phyloP scores from a whole-genome alignment of 1,140 invertebrate genomes.

The Listronotus oregonensis region DNA sequence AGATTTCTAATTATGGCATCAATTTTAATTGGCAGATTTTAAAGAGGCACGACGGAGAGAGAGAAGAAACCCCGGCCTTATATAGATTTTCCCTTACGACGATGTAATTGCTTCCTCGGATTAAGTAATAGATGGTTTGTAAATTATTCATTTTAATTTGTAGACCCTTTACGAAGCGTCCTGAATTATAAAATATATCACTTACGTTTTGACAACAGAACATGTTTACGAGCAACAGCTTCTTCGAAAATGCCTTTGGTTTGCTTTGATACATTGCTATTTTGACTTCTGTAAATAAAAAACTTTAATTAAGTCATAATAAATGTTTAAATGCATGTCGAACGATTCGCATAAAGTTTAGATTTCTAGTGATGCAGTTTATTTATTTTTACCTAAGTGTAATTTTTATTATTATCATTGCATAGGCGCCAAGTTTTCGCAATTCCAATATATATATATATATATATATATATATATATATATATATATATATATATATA shows the following conservation, averaged over 20 bases:
- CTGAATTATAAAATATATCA: constrained; percentile 43
- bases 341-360: too few species aligned
- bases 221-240: constrained; percentile 23
- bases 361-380: too few species aligned
- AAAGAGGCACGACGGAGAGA: constrained; percentile 33
- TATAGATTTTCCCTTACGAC: constrained; percentile 49
- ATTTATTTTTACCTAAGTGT: too few species aligned
- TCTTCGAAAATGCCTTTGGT: neutral
- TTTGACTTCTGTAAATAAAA: neutral
- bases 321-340: too few species aligned
- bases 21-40: constrained; percentile 53
- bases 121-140: constrained; percentile 53
- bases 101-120: constrained; percentile 50
- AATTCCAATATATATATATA: too few species aligned
- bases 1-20: constrained; percentile 53
- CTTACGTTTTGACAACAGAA: constrained; percentile 26
- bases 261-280: too few species aligned
- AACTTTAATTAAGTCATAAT: too few species aligned
- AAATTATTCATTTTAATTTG: constrained; percentile 53
- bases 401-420: too few species aligned
- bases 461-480: too few species aligned
- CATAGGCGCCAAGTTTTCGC: too few species aligned
- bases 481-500: too few species aligned
- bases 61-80: constrained; percentile 34
- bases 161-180: constrained; percentile 40